Conservation (phyloP, 2,888 invertebrate species). For the Platynereis dumerilii region DNA sequence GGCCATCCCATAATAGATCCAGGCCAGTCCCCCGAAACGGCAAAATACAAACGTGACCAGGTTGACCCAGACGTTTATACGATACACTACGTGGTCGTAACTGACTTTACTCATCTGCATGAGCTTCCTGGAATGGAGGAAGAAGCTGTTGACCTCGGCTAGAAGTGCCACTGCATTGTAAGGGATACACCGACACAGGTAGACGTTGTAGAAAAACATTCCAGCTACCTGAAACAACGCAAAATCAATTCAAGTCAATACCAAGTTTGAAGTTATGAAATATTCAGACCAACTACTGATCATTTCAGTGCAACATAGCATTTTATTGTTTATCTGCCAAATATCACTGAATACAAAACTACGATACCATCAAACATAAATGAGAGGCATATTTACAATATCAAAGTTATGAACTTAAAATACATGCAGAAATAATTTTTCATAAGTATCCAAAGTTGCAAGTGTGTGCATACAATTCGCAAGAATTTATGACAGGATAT, state of each 20-base stretch:
- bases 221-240: conserved; percentile 49
- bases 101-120: conserved; percentile 51
- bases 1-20: conserved; percentile 49
- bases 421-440: no score
- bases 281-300: background rate
- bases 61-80: conserved; percentile 48
- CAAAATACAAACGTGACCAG: conserved; percentile 54
- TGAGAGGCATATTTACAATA: background rate
- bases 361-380: background rate
- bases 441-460: no score
- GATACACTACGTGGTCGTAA: conserved; percentile 49
- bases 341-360: no score
- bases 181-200: conserved; percentile 48
- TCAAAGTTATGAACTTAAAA: no score
- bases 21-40: conserved; percentile 43
- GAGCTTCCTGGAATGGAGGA: conserved; percentile 61
- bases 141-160: conserved; percentile 61
- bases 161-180: conserved; percentile 57
- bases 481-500: no score
- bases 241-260: background rate
- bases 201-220: conserved; percentile 59
- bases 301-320: background rate
- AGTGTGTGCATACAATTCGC: no score
- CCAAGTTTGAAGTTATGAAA: no score
- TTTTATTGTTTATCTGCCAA: no score